Evolutionary conservation across 2,888 invertebrate genomes (phyloP), one percentile per base, ranked within the genome.

Genomic region (Hypercompe scribonia): DNA sequence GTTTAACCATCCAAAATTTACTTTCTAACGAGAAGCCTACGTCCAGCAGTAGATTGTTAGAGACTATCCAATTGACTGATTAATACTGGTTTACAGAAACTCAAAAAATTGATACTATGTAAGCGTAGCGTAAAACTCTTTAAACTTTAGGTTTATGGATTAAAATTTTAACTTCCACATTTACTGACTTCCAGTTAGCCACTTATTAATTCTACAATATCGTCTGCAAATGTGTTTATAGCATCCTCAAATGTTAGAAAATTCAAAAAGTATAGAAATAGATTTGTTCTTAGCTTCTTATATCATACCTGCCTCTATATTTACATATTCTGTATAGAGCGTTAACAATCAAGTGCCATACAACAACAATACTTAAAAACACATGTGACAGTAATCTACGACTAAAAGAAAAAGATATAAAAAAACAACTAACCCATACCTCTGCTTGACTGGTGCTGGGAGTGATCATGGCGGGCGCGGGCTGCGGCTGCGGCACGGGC

Each of bases 361-460:
- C 71, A n/a, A 71, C 42, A 71, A 58, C 39, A 5, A 66, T 31
- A 71, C 15, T 61, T 61, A 61, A 61, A 46, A 31, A 61, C 61
- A 61, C 61, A 28, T 61, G 61, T 61, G 54, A 24, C 18, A 13
- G 11, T 54, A 28, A 31, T 61, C 61, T 61, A 61, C 61, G 21
- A 28, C 31, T 61, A 61, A 15, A 61, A 61, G 31, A 42, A 69
- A 69, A 61, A 68, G 70, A 77, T 75, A 78, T 75, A 80, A 74
- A 80, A 79, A 77, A 75, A 79, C 78, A 84, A 77, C 83, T 79
- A 73, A 74, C 78, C 86, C 88, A 83, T 87, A 95, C 95, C 94
- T 95, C 95, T 7, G 95, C 95, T 75, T 95, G 95, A 82, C 94
- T 95, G 34, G 94, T 92, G 85, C 89, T 89, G 10, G 93, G 94